Conservation (phyloP, 2,797 vertebrate species). For the Falco columbarius region DNA sequence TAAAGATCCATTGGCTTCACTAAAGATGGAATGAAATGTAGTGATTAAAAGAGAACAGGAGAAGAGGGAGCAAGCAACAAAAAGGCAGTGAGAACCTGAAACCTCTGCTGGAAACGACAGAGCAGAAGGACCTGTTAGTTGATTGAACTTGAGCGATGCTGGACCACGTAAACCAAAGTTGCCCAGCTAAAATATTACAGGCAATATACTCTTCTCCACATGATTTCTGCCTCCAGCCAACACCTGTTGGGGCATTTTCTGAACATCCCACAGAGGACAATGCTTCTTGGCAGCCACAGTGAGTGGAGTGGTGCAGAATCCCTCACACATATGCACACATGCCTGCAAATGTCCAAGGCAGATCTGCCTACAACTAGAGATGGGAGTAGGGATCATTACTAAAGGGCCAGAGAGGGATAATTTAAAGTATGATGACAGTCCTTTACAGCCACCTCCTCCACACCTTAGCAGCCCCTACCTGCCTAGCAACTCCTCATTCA, state of each 20-base stretch:
- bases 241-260: neutral
- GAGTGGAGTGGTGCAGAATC: neutral
- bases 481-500: neutral
- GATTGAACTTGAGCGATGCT: neutral
- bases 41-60: neutral
- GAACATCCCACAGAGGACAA: neutral
- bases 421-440: neutral
- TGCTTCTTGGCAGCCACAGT: neutral
- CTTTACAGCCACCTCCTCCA: neutral
- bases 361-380: neutral
- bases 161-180: neutral
- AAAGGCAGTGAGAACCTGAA: neutral
- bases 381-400: neutral
- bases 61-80: neutral
- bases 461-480: neutral
- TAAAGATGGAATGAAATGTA: neutral
- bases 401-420: neutral
- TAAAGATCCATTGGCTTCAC: neutral
- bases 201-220: neutral
- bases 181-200: neutral
- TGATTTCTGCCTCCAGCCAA: neutral
- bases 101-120: neutral
- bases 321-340: fast-evolving
- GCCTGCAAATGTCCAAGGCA: neutral
- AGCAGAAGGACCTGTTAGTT: neutral